Base-by-base conservation (phyloP, 1,140 invertebrate genomes). In the Heterodera carotae region DNA sequence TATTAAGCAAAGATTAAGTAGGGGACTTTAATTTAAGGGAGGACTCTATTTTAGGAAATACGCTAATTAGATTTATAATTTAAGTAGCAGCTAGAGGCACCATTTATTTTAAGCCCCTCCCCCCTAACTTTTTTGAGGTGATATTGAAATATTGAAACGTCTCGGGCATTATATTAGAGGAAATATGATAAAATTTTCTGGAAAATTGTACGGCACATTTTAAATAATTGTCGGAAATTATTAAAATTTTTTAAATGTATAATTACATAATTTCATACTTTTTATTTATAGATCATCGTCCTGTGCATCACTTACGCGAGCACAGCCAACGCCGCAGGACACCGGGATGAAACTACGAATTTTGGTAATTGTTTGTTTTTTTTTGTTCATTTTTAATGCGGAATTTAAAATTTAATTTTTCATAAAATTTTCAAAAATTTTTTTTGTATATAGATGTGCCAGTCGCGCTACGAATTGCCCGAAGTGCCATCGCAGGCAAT, bases 401-500 rank as follows among this genome's bases (percentile, higher is more conserved):
- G 18, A 62, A 31, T 7, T n/a, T 7, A 8, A 6, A 62, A 2
- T 2, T 0, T 10, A 31, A 62, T 10, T n/a, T 25, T n/a, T 2
- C 59, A 62, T 10, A 62, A 62, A n/a, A 10, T 62, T 62, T 22
- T 62, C n/a, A 62, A 62, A 62, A 27, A 62, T 62, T 5, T n/a
- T 6, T 25, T 7, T 18, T 18, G 3, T 62, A 62, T 25, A 29
- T 62, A 87, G 76, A 82, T 85, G 75, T 86, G 84, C 72, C 84
- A 88, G 66, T 76, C 66, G 7, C 82, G 83, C 22, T 56, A 33
- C 18, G 83, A 83, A 60, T 36, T 84, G 15, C 31, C 48, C 6
- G 81, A 84, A 73, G 56, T 83, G 43, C 83, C 83, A 7, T 34
- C 82, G 29, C 80, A 85, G 43, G 82, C 83, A n/a, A 43, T 82